These are phyloP conservation scores for Albula goreensis DNA, from an alignment of 2,113 vertebrate genomes.

Conservation along the genomic window DNA sequence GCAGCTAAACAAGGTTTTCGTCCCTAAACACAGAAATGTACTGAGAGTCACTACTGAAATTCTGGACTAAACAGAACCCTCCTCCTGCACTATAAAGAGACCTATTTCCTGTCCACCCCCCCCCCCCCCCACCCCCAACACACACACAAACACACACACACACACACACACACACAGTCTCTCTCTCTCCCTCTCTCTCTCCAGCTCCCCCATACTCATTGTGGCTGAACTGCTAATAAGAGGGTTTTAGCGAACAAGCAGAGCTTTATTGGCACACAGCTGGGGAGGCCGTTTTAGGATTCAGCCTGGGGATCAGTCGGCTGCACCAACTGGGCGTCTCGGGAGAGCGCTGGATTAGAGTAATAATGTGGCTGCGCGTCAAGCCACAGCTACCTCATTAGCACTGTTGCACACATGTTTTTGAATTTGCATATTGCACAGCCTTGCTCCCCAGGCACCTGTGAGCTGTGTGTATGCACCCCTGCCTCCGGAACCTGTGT, in stretches of 20 bases:
- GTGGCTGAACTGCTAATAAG: slow-evolving; percentile 41
- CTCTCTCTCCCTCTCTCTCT: slow-evolving; percentile 6
- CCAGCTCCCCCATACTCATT: slow-evolving; percentile 9
- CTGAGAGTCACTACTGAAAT: slow-evolving; percentile 9
- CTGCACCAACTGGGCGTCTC: slow-evolving; percentile 14
- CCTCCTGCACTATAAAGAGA: not conserved
- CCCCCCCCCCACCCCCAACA: not conserved
- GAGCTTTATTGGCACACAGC: slow-evolving; percentile 51
- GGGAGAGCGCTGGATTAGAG: slow-evolving; percentile 18
- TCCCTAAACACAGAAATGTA: slow-evolving; percentile 18
- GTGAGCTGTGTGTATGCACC: not conserved
- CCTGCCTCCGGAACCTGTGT: not conserved
- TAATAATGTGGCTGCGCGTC: slow-evolving; percentile 9
- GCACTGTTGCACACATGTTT: slow-evolving; percentile 2
- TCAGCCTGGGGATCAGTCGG: slow-evolving; percentile 20
- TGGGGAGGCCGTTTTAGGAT: slow-evolving; percentile 43
- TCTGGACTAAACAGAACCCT: slow-evolving; percentile 12
- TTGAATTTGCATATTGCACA: slow-evolving; percentile 2
- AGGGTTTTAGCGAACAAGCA: slow-evolving; percentile 48
- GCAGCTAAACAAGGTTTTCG: not conserved
- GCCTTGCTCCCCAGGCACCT: not conserved
- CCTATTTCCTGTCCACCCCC: not conserved
- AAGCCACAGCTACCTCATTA: not conserved
- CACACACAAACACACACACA: not conserved
- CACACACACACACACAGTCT: not conserved